Conservation (phyloP, 2,888 invertebrate genomes). For the Bellardia pandia region DNA sequence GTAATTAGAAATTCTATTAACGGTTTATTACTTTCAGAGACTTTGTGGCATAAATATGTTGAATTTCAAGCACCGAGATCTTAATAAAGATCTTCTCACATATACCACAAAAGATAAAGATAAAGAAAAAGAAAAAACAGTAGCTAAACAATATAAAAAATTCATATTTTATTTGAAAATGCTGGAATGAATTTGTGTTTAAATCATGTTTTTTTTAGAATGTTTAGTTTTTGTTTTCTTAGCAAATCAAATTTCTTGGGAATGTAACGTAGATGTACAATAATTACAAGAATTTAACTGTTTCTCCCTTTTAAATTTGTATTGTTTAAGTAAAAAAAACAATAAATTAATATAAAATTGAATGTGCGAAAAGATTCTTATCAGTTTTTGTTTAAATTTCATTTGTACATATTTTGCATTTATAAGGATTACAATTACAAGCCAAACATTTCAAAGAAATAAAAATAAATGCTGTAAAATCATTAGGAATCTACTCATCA, state of each 20-base stretch:
- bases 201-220: constrained; percentile 23
- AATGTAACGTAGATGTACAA: constrained; percentile 37
- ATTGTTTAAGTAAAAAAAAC: neutral
- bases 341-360: neutral
- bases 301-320: neutral
- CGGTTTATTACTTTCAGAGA: constrained; percentile 33
- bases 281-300: constrained; percentile 16
- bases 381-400: neutral
- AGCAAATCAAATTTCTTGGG: constrained; percentile 3
- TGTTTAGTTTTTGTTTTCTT: neutral
- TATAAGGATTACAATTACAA: neutral
- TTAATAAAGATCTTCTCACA: constrained; percentile 22
- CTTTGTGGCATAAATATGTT: constrained; percentile 37
- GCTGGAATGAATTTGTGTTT: neutral
- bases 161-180: constrained; percentile 34
- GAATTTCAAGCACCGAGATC: neutral
- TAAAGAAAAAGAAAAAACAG: constrained; percentile 14
- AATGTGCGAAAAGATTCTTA: neutral
- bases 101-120: neutral
- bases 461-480: too few relatives aligned
- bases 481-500: too few relatives aligned
- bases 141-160: constrained; percentile 5
- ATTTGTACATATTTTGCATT: neutral
- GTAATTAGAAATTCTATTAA: constrained; percentile 70
- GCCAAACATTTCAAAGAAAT: neutral